Percentiles rank a stretch among this genome's conserved stretches.
These are phyloP conservation scores for Dermolepida albohirtum DNA, from an alignment of 2,888 invertebrate genomes.

Conservation along the genomic window DNA sequence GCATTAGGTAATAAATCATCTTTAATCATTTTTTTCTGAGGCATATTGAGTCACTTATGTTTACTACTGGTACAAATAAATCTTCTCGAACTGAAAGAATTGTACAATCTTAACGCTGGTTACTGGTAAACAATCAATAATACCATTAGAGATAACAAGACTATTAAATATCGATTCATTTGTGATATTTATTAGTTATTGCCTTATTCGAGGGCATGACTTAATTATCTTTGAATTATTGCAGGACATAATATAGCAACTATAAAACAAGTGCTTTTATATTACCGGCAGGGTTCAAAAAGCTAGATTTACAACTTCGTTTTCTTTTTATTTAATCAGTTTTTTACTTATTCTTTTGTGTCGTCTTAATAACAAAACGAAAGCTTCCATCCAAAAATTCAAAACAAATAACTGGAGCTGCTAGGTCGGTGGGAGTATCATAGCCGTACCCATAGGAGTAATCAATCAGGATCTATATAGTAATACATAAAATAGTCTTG, in stretches of 20 bases:
- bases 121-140: slow-evolving; percentile 40
- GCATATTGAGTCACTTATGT: slow-evolving; percentile 28
- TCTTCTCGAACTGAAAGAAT: slow-evolving; percentile 18
- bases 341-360: too few relatives aligned
- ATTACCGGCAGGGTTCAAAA: background rate
- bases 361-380: too few relatives aligned
- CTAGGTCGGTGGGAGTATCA: too few relatives aligned
- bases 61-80: slow-evolving; percentile 36
- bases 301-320: background rate
- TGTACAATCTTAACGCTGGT: slow-evolving; percentile 8
- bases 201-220: slow-evolving; percentile 38
- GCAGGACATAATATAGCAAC: slow-evolving; percentile 22
- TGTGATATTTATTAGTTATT: slow-evolving; percentile 42
- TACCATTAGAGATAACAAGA: slow-evolving; percentile 41
- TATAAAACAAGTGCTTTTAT: background rate
- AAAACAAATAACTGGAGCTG: too few relatives aligned
- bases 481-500: too few relatives aligned
- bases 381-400: too few relatives aligned
- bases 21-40: slow-evolving; percentile 40
- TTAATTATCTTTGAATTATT: slow-evolving; percentile 44
- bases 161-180: slow-evolving; percentile 45
- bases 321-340: background rate
- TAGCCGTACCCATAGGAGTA: too few relatives aligned
- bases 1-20: slow-evolving; percentile 44
- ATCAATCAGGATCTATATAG: too few relatives aligned